These are phyloP conservation scores for Nesidiocoris tenuis DNA, from an alignment of 2,888 invertebrate genomes.

Conservation along the genomic window DNA sequence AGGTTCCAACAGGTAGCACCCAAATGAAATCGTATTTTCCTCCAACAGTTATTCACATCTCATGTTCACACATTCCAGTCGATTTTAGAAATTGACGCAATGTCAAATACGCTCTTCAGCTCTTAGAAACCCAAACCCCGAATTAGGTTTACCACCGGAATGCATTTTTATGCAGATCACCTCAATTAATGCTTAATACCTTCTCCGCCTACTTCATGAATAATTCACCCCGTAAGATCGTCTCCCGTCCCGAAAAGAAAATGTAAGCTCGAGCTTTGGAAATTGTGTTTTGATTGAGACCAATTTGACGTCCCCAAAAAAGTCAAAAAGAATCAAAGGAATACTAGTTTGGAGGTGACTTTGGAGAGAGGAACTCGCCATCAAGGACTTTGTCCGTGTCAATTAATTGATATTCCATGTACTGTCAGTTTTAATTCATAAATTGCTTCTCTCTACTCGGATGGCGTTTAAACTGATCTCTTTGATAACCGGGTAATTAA, in stretches of 20 bases:
- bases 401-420: conserved; percentile 11
- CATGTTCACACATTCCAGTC: too few relatives aligned
- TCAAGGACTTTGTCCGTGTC: not conserved
- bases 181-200: conserved; percentile 24
- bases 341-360: not conserved
- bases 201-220: conserved; percentile 10
- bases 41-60: too few relatives aligned
- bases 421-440: conserved; percentile 2
- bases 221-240: not conserved
- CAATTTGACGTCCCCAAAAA: conserved; percentile 6
- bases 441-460: not conserved
- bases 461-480: not conserved
- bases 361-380: not conserved
- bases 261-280: conserved; percentile 1
- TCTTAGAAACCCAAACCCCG: too few relatives aligned
- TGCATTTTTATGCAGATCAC: conserved; percentile 21
- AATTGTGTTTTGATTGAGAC: conserved; percentile 17
- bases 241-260: not conserved
- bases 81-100: too few relatives aligned
- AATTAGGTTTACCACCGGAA: not conserved
- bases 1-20: too few relatives aligned
- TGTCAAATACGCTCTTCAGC: too few relatives aligned
- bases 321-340: not conserved
- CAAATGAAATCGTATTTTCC: too few relatives aligned
- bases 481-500: not conserved